phyloP scores from a whole-genome alignment of 2,113 vertebrate genomes.

The Machaerirhynchus nigripectus region DNA sequence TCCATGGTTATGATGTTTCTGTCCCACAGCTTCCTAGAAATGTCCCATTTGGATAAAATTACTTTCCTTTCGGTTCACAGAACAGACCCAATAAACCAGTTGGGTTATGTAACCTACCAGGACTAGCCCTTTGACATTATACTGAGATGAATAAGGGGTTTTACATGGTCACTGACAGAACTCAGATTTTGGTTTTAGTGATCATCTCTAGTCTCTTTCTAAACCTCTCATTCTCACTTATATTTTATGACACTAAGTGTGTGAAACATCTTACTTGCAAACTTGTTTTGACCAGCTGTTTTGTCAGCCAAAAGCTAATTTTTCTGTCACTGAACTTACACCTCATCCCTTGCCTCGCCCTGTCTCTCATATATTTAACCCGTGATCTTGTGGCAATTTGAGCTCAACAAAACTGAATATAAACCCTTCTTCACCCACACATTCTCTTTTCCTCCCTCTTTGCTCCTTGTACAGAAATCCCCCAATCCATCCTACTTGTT shows the following conservation, averaged over 20 bases:
- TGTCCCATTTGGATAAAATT: background rate
- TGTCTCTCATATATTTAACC: background rate
- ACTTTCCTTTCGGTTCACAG: background rate
- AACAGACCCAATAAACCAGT: background rate
- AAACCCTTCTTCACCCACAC: background rate
- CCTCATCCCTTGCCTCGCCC: background rate
- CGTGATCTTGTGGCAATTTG: background rate
- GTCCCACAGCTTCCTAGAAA: background rate
- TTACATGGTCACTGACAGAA: background rate
- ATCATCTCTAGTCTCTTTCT: background rate
- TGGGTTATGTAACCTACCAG: background rate
- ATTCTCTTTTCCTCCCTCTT: background rate
- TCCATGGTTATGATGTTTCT: background rate
- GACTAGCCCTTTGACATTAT: background rate
- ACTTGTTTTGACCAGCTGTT: background rate
- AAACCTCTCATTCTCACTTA: background rate
- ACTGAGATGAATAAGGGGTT: background rate
- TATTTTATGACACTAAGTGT: background rate
- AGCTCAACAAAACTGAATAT: background rate
- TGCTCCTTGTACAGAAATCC: background rate
- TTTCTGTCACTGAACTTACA: background rate
- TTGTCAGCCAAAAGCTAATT: background rate
- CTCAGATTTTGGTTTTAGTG: background rate
- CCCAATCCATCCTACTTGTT: background rate
- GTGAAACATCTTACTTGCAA: background rate